A percentile compares a stretch with the other conserved stretches of the same genome.
Evolutionary conservation across 1,140 invertebrate genomes (phyloP).

Genomic region (Conus ventricosus): DNA sequence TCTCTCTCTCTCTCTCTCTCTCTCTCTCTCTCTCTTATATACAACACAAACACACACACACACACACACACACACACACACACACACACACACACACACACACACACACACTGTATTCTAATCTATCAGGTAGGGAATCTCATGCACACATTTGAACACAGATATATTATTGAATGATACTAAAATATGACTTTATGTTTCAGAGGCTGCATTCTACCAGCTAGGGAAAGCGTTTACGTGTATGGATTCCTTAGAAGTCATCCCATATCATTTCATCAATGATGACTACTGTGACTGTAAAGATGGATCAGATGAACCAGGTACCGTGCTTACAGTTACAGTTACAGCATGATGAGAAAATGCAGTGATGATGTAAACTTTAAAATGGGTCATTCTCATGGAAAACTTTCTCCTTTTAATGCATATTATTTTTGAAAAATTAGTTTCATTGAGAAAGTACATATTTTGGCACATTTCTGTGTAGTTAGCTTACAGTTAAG

Average conservation of each 20-base stretch:
- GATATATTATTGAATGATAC: too few relatives aligned
- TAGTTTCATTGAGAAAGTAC: background rate
- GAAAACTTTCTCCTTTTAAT: too few relatives aligned
- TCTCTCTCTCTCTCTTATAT: too few relatives aligned
- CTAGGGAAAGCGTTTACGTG: constrained; percentile 56
- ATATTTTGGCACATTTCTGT: background rate
- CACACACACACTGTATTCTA: too few relatives aligned
- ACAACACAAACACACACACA: background rate
- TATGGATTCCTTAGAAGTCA: constrained; percentile 66
- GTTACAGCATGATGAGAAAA: background rate
- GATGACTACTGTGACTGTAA: constrained; percentile 99
- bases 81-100: background rate
- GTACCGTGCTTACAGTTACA: constrained; percentile 51
- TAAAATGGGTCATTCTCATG: too few relatives aligned
- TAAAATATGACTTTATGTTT: constrained; percentile 33
- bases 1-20: too few relatives aligned
- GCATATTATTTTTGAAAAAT: background rate
- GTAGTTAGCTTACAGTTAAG: too few relatives aligned
- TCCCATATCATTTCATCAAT: constrained; percentile 92
- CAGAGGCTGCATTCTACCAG: constrained; percentile 62
- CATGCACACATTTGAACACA: too few relatives aligned
- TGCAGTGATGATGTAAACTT: background rate
- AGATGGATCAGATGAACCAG: constrained; percentile 93
- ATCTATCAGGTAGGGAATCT: too few relatives aligned
- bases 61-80: background rate